Evolutionary conservation across 2,888 invertebrate species (phyloP).

Genomic region (Volucella zonaria): DNA sequence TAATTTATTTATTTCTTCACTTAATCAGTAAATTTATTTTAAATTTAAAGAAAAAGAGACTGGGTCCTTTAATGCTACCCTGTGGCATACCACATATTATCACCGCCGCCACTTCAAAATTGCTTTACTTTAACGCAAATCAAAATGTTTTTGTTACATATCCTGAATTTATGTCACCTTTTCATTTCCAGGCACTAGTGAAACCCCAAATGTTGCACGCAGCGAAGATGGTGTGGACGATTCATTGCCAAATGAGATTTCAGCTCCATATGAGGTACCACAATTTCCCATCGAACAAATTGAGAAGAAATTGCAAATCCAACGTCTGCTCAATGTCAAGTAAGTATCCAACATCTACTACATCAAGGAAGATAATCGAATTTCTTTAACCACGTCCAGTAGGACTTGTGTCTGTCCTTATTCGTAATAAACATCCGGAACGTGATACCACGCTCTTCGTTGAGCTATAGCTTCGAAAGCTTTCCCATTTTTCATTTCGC

Average conservation of each 20-base stretch:
- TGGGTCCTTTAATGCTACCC: too few species aligned
- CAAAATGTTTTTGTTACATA: too few species aligned
- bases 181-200: conserved; percentile 78
- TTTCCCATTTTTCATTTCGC: not conserved
- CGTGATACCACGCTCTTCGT: conserved; percentile 25
- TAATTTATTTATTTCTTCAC: too few species aligned
- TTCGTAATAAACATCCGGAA: conserved; percentile 28
- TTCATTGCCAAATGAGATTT: conserved; percentile 89
- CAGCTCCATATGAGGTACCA: conserved; percentile 98
- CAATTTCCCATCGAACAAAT: conserved; percentile 99
- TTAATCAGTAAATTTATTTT: too few species aligned
- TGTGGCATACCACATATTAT: too few species aligned
- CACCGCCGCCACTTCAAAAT: too few species aligned
- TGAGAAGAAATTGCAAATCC: conserved; percentile 95
- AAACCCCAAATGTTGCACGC: conserved; percentile 51
- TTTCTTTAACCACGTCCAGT: not conserved
- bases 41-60: too few species aligned
- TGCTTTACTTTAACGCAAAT: too few species aligned
- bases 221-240: conserved; percentile 73
- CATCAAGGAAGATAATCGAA: not conserved
- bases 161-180: conserved; percentile 1
- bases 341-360: conserved; percentile 83
- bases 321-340: conserved; percentile 94
- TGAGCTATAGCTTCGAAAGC: not conserved
- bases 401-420: not conserved